These are phyloP conservation scores for Hydra vulgaris DNA, from an alignment of 30 jellyfish, hydroid and myxozoan species.

Conservation along the genomic window DNA sequence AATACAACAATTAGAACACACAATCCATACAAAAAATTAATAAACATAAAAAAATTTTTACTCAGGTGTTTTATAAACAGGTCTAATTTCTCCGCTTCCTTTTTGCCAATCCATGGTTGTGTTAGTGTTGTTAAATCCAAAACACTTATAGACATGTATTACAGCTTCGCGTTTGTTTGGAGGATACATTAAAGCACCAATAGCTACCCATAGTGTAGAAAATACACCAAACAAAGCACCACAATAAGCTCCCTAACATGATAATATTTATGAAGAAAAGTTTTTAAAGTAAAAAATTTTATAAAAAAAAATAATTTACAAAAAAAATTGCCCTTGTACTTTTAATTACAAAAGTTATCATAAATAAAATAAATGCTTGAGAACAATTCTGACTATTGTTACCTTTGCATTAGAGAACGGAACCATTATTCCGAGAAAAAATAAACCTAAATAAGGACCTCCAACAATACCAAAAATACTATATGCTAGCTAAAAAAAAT, in stretches of 20 bases:
- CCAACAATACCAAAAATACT: constrained; percentile 94
- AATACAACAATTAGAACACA: too few relatives aligned
- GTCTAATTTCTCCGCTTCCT: constrained; percentile 17
- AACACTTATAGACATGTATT: constrained; percentile 42
- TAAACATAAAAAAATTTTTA: too few relatives aligned
- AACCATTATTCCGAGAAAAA: constrained; percentile 86
- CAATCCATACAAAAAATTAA: too few relatives aligned
- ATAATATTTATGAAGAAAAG: too few relatives aligned
- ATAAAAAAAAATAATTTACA: too few relatives aligned
- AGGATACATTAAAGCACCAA: constrained; percentile 72
- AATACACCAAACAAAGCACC: constrained; percentile 80
- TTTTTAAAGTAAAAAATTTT: too few relatives aligned
- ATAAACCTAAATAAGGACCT: constrained; percentile 92
- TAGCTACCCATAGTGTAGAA: constrained; percentile 87
- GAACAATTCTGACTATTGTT: too few relatives aligned
- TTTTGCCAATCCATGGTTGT: constrained; percentile 9
- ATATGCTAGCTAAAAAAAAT: constrained; percentile 86
- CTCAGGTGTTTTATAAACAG: constrained; percentile 38
- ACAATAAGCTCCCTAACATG: constrained; percentile 74
- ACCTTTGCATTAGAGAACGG: constrained; percentile 86
- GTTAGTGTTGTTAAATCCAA: constrained; percentile 35
- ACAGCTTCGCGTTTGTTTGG: constrained; percentile 71
- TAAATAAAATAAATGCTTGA: too few relatives aligned
- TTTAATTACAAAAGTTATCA: too few relatives aligned
- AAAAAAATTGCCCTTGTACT: too few relatives aligned